Percentiles rank a stretch among this genome's conserved stretches.
phyloP scores from a whole-genome alignment of 2,113 vertebrate genomes.

The Polyodon spathula region DNA sequence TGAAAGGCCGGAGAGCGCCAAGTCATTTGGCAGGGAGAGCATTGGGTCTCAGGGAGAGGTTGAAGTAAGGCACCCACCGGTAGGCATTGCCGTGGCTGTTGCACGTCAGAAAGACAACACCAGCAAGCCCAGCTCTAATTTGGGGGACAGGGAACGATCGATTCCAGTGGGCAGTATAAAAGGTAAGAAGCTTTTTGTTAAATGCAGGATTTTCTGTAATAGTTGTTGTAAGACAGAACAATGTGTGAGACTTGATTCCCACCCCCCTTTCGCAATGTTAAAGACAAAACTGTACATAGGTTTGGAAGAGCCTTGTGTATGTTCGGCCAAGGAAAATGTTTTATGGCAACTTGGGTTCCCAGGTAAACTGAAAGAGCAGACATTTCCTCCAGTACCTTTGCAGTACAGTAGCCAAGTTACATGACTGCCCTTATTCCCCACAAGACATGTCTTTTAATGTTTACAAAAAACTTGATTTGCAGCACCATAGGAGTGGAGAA shows the following conservation, averaged over 20 bases:
- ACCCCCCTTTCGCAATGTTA: too few relatives aligned
- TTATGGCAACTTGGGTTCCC: too few relatives aligned
- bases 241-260: too few relatives aligned
- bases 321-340: too few relatives aligned
- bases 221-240: too few relatives aligned
- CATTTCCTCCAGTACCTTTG: not conserved
- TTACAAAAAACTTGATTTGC: slow-evolving; percentile 20
- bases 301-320: too few relatives aligned
- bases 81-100: slow-evolving; percentile 90
- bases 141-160: slow-evolving; percentile 65
- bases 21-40: slow-evolving; percentile 74
- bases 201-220: not conserved
- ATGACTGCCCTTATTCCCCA: slow-evolving; percentile 26
- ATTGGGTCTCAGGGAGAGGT: slow-evolving; percentile 70
- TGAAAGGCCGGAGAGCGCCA: slow-evolving; percentile 81
- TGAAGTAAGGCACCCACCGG: slow-evolving; percentile 86
- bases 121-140: slow-evolving; percentile 59
- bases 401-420: slow-evolving; percentile 1
- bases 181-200: slow-evolving; percentile 52
- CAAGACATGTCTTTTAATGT: slow-evolving; percentile 20
- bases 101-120: slow-evolving; percentile 86
- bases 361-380: too few relatives aligned
- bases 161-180: slow-evolving; percentile 72
- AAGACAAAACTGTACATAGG: too few relatives aligned
- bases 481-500: slow-evolving; percentile 12